Conservation (phyloP, 2,797 vertebrate genomes). For the Oreortyx pictus region DNA sequence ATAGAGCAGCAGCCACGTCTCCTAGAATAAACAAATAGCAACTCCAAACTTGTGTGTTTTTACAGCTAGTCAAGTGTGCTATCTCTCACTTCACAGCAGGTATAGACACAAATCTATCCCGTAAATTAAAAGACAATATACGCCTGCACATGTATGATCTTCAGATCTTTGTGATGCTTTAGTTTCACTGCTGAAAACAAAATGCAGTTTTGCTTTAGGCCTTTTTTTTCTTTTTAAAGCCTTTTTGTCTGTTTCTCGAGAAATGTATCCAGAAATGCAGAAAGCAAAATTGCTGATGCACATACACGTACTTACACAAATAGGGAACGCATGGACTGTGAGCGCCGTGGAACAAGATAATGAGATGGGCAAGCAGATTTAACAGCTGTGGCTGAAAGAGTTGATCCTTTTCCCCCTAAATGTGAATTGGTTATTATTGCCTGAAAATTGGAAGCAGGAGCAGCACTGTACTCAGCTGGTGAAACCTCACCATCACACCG, state of each 20-base stretch:
- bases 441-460: not conserved
- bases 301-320: not conserved
- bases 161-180: not conserved
- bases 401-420: not conserved
- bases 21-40: not conserved
- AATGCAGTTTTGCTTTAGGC: not conserved
- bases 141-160: not conserved
- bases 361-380: not conserved
- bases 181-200: not conserved
- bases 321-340: not conserved
- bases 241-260: not conserved
- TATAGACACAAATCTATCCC: not conserved
- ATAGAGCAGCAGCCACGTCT: not conserved
- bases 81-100: not conserved
- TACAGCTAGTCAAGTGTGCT: not conserved
- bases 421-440: not conserved
- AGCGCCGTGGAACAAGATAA: not conserved
- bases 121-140: not conserved
- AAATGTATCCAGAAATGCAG: not conserved
- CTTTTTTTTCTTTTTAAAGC: not conserved
- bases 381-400: not conserved
- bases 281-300: not conserved
- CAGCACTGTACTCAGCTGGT: accelerated
- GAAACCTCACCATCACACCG: not conserved
- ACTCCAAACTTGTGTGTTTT: not conserved